Percentiles rank a stretch among this genome's conserved stretches.
Conservation (phyloP, 2,113 vertebrate genomes). For the Lepus timidus region DNA sequence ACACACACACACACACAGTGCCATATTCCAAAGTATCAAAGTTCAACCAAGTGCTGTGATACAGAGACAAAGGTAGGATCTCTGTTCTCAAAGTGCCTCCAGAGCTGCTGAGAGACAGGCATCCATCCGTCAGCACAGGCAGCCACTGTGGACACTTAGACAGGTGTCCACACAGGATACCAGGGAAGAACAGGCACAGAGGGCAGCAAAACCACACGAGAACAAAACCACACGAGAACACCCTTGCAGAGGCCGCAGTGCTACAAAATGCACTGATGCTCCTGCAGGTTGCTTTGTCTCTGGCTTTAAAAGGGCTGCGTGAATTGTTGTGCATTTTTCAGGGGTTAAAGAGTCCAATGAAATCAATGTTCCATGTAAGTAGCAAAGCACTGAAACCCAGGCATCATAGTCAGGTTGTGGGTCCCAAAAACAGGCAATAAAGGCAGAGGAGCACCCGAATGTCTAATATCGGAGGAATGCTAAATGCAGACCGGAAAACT, state of each 20-base stretch:
- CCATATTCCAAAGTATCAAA: not conserved
- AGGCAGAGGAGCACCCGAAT: not conserved
- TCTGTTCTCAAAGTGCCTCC: not conserved
- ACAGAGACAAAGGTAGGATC: not conserved
- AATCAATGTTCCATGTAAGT: not conserved
- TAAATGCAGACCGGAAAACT: not conserved
- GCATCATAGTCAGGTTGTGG: not conserved
- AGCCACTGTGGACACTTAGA: rapidly evolving
- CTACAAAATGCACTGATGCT: not conserved
- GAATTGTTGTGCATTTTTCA: not conserved
- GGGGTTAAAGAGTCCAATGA: not conserved
- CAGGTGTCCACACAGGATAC: not conserved
- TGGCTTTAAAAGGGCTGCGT: not conserved
- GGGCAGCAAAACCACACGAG: not conserved
- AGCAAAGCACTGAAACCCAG: not conserved
- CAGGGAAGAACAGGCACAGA: not conserved
- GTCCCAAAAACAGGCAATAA: not conserved
- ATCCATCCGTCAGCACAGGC: not conserved
- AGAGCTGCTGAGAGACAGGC: not conserved
- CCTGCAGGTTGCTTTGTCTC: not conserved
- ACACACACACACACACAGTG: no score
- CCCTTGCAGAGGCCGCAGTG: not conserved
- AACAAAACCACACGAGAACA: not conserved
- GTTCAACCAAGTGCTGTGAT: not conserved
- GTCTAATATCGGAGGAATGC: not conserved